These are phyloP conservation scores for Australoheros scitulus DNA, from an alignment of 2,113 vertebrate species.

Conservation along the genomic window DNA sequence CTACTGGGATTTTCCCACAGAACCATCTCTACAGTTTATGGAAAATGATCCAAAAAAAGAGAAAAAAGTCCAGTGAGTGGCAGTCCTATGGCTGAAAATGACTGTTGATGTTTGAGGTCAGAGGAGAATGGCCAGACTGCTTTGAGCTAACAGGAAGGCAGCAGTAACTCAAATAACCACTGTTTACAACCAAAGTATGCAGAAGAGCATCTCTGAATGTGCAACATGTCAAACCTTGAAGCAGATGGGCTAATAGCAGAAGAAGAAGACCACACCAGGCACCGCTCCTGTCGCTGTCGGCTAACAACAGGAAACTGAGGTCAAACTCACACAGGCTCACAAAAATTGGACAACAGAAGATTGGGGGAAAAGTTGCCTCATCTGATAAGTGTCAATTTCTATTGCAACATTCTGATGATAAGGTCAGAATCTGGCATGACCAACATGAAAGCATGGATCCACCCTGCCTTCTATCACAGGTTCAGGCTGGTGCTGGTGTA, in stretches of 20 bases:
- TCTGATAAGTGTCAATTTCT: neutral
- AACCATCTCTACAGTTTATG: neutral
- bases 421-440: neutral
- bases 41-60: rapidly evolving
- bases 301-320: neutral
- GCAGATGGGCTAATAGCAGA: neutral
- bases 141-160: neutral
- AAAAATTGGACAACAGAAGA: neutral
- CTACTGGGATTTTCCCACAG: neutral
- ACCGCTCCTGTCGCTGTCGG: neutral
- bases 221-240: neutral
- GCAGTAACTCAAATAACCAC: neutral
- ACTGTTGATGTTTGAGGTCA: neutral
- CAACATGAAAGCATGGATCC: neutral
- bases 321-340: neutral
- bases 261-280: neutral
- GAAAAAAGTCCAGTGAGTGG: neutral
- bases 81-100: neutral
- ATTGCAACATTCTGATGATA: neutral
- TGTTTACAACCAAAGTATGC: neutral
- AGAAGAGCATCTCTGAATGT: neutral
- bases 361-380: neutral
- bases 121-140: neutral
- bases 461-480: neutral
- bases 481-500: neutral